These are phyloP conservation scores for Corydoras sp. DNA, from an alignment of 2,113 vertebrate genomes.

Conservation along the genomic window DNA sequence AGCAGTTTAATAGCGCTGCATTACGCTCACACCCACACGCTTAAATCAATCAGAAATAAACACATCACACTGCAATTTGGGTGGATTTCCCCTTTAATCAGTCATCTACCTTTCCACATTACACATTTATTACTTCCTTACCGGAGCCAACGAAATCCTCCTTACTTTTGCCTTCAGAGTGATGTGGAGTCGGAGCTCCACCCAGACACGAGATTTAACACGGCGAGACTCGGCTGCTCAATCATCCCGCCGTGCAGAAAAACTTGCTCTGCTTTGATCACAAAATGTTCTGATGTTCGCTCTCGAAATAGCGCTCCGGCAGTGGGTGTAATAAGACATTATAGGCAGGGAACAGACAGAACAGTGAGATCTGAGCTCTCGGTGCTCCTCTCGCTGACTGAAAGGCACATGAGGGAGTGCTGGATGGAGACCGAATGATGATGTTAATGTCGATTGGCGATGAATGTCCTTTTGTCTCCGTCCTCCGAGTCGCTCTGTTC, in stretches of 20 bases:
- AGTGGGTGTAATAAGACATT: slow-evolving; percentile 62
- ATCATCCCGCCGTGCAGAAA: slow-evolving; percentile 54
- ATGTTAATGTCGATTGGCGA: slow-evolving; percentile 66
- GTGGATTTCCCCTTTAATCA: not conserved
- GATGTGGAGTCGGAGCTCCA: slow-evolving; percentile 49
- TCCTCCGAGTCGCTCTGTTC: slow-evolving; percentile 51
- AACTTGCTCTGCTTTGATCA: slow-evolving; percentile 63
- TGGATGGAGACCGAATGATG: slow-evolving; percentile 34
- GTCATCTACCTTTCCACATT: not conserved
- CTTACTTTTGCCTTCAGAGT: slow-evolving; percentile 48
- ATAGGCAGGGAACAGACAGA: slow-evolving; percentile 25
- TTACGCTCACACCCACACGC: not conserved
- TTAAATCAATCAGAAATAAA: not conserved
- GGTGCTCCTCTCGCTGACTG: slow-evolving; percentile 49
- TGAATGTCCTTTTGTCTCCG: slow-evolving; percentile 38
- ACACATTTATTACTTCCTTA: slow-evolving; percentile 1
- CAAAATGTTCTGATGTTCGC: slow-evolving; percentile 53
- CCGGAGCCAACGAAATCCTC: slow-evolving; percentile 34
- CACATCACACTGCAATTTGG: not conserved
- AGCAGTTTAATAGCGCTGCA: too few species aligned
- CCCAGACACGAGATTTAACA: slow-evolving; percentile 61
- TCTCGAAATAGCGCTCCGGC: slow-evolving; percentile 56
- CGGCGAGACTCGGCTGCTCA: slow-evolving; percentile 55
- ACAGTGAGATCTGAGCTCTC: slow-evolving; percentile 57
- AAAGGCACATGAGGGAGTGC: slow-evolving; percentile 38